A percentile compares a stretch with the other conserved stretches of the same genome.
Conservation (phyloP, 2,797 vertebrate genomes). For the Cichlasoma orientale region DNA sequence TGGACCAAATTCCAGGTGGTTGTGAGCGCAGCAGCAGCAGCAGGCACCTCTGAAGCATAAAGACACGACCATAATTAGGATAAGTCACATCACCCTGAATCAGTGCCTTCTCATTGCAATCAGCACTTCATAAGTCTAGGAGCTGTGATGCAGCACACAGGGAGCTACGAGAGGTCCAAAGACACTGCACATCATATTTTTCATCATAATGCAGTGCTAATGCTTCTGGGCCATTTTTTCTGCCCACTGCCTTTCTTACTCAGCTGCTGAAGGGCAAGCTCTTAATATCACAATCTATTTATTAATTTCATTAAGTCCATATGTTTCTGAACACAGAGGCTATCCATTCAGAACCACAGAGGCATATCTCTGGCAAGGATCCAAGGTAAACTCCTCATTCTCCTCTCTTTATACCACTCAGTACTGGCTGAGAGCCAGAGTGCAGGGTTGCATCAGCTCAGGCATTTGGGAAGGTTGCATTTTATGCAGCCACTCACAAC, state of each 20-base stretch:
- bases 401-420: constrained; percentile 64
- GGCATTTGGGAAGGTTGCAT: constrained; percentile 51
- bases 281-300: constrained; percentile 66
- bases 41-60: constrained; percentile 16
- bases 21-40: not conserved
- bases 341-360: constrained; percentile 65
- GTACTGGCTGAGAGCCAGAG: constrained; percentile 66
- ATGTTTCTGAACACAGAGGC: constrained; percentile 66
- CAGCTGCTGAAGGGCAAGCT: constrained; percentile 61
- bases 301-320: constrained; percentile 77
- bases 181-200: constrained; percentile 56
- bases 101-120: constrained; percentile 37
- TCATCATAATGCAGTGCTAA: constrained; percentile 70
- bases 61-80: constrained; percentile 45
- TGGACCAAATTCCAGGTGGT: not conserved
- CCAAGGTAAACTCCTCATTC: constrained; percentile 72
- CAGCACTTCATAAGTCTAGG: constrained; percentile 22
- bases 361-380: constrained; percentile 64
- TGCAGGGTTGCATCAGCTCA: constrained; percentile 51
- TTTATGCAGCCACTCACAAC: constrained; percentile 65
- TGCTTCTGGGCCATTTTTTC: constrained; percentile 52
- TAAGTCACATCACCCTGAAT: constrained; percentile 6
- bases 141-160: constrained; percentile 17
- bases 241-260: constrained; percentile 44
- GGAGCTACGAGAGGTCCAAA: constrained; percentile 33